Evolutionary conservation across 2,888 invertebrate genomes (phyloP), one percentile per base, ranked within the genome.

Genomic region (Erebia epiphron): DNA sequence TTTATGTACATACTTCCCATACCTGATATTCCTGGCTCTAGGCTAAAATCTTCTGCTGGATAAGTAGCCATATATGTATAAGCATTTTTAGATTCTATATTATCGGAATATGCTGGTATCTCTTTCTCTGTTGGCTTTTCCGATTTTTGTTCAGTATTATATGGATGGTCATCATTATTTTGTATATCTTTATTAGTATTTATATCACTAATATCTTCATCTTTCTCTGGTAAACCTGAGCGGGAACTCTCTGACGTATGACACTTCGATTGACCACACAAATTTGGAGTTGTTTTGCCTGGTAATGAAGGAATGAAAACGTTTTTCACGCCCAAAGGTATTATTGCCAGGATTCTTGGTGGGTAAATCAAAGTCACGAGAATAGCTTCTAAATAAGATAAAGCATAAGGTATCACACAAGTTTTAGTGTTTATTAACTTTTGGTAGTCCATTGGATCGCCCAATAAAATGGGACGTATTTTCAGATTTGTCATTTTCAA

Each of bases 381-480:
- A 70, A 89, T 71, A 8, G 83, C 83, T 79, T 88, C 81, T 43
- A 86, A 74, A 69, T 83, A 86, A 0, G 83, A 80, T 10, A 78
- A 72, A 61, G 78, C 52, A 14, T 54, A 50, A 7, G 80, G 78
- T 21, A 78, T 70, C 60, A 43, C 43, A 67, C 68, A 78, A 75
- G 26, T 76, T 70, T 14, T 58, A 65, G n/a, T 54, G 63, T 49
- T 60, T 65, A 79, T 70, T 10, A 80, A 21, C 14, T 76, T 75
- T 18, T 79, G 68, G 18, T 82, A 80, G 11, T 76, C 75, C 1
- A 82, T 56, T 13, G 82, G 76, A 56, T 83, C 79, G 0, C 88
- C 87, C 26, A 91, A 80, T 0, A 88, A 72, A 56, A 89, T 79
- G 1, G 87, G 86, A 10, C 83, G 80, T 1, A 91, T 70, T 68